Evolutionary conservation across 1,140 invertebrate genomes (phyloP).

Genomic region (Paraescarpia echinospica): DNA sequence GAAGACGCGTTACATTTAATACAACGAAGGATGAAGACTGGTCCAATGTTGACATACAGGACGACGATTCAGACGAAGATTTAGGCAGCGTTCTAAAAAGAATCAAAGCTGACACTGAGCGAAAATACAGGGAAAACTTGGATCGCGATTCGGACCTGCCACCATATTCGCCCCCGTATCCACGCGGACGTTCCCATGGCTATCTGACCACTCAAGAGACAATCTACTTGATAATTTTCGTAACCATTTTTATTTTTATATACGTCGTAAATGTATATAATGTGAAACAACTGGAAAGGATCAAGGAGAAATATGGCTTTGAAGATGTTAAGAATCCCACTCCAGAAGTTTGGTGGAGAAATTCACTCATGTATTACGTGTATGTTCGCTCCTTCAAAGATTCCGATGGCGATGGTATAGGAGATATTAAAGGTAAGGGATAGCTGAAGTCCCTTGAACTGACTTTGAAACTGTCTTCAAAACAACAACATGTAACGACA

Average conservation of each 20-base stretch:
- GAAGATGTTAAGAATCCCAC: slow-evolving; percentile 23
- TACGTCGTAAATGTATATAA: slow-evolving; percentile 29
- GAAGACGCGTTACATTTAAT: slow-evolving; percentile 1
- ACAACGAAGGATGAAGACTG: not conserved
- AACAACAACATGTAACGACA: no score
- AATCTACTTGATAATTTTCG: not conserved
- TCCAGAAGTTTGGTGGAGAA: slow-evolving; percentile 69
- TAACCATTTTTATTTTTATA: slow-evolving; percentile 16
- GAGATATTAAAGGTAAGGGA: slow-evolving; percentile 72
- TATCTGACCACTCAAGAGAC: slow-evolving; percentile 15
- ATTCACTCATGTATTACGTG: slow-evolving; percentile 74
- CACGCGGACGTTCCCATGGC: not conserved
- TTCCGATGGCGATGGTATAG: slow-evolving; percentile 72
- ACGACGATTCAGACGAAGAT: not conserved
- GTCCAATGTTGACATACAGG: not conserved
- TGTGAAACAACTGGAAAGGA: slow-evolving; percentile 27
- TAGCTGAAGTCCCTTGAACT: not conserved
- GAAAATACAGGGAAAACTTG: not conserved
- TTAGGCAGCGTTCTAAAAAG: not conserved
- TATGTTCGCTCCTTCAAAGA: slow-evolving; percentile 77
- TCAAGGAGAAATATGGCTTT: slow-evolving; percentile 30
- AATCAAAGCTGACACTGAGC: not conserved
- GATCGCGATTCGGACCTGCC: not conserved
- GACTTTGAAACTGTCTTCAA: not conserved
- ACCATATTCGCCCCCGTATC: not conserved